phyloP scores from a whole-genome alignment of 2,797 vertebrate species.

The Sarcophilus harrisii region DNA sequence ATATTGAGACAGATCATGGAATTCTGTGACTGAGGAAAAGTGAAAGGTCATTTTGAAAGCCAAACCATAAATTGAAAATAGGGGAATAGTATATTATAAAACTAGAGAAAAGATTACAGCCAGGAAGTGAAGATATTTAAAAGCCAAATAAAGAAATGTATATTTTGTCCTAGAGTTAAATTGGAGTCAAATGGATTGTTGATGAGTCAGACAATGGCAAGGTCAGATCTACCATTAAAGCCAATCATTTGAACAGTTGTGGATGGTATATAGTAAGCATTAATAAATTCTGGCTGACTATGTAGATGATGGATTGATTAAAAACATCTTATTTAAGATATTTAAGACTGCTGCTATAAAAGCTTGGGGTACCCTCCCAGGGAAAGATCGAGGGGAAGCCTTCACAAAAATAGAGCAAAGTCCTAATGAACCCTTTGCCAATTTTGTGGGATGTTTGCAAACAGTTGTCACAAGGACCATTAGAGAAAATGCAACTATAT shows the following conservation, averaged over 20 bases:
- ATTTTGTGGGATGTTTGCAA: too few relatives aligned
- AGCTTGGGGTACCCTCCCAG: neutral
- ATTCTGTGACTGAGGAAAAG: neutral
- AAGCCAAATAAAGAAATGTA: neutral
- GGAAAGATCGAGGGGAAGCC: too few relatives aligned
- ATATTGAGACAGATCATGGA: neutral
- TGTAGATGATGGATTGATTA: neutral
- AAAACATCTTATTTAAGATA: neutral
- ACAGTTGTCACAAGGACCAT: too few relatives aligned
- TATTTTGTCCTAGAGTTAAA: neutral
- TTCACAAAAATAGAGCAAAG: too few relatives aligned
- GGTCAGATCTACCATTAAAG: neutral
- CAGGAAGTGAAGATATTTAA: neutral
- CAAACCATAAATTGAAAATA: neutral
- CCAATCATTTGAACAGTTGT: neutral
- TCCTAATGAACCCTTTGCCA: too few relatives aligned
- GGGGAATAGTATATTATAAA: neutral
- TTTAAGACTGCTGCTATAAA: too few relatives aligned
- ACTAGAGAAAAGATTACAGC: neutral
- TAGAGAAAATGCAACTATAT: too few relatives aligned
- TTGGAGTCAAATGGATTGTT: neutral
- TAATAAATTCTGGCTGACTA: neutral
- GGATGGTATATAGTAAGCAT: neutral
- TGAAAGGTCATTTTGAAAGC: neutral
- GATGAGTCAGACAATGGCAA: neutral